Evolutionary conservation across 2,888 invertebrate species (phyloP), one percentile per base, ranked within the genome.

Genomic region (Muschampia staudingeri): DNA sequence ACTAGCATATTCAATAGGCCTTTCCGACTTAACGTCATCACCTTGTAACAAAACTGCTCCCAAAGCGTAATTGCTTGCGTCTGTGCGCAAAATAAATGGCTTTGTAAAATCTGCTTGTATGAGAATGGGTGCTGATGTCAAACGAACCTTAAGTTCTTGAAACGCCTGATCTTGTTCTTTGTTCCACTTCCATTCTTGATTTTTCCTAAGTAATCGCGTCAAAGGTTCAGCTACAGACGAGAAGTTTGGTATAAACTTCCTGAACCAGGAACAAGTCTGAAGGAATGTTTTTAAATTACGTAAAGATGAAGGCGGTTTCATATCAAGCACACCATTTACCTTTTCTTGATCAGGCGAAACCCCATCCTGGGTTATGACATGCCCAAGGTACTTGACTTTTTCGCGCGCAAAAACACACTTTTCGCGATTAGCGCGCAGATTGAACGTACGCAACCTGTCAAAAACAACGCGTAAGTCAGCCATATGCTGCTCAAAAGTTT

Each of bases 261-360:
- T 30, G 44, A 72, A 72, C 72, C 44, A 72, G 25, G 72, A 72
- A 42, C 72, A 72, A 30, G 72, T 72, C 16, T 72, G 72, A 16
- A 72, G 25, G 16, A 71, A 71, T 4, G 71, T 42, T 42, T 25
- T 42, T 19, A 71, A 19, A 44, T 19, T 2, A 14, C 25, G 19
- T 19, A 71, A 7, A 40, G 44, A 25, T 12, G 44, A 25, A 42
- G 71, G 40, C 42, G 19, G 19, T 25, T 40, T 71, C 44, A 69
- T 69, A n/a, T 69, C 69, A 34, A 34, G 30, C 30, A 65, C 30
- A 30, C 30, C n/a, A 9, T 1, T n/a, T n/a, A 69, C 37, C n/a
- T 37, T 69, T 5, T 69, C 69, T 6, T 40, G 4, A n/a, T 69
- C 69, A 0, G 69, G 69, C 6, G 69, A 69, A 40, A 69, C 69